Base-by-base conservation (phyloP, 2,113 vertebrate genomes). In the Macheiramphus alcinus region DNA sequence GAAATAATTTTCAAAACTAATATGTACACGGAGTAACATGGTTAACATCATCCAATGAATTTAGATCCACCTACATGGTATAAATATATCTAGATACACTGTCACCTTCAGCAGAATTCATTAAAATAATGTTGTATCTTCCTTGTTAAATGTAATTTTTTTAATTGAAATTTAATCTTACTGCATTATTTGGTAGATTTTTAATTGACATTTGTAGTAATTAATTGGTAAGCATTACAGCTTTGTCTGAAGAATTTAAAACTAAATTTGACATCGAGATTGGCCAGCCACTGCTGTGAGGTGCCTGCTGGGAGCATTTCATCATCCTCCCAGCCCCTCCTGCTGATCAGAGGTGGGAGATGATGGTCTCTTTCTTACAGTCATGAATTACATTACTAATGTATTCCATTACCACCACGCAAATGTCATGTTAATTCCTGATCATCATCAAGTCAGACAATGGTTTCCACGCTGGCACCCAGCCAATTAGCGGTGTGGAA, bases 371-470 rank as follows among this genome's bases (percentile, higher is more conserved):
- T 97, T 98, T 98, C 98, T 98, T 98, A 97, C 97, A 98, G 98
- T 98, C 98, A 98, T 98, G 97, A 98, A 98, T 99, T 98, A 97
- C 98, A 98, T 99, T 99, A 99, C 98, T 98, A 98, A 98, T 98
- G 98, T 98, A 99, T 99, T 99, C 98, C 98, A 99, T 99, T 99
- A 99, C 98, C 98, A 98, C 98, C 97, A 98, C 94, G 97, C 98
- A 99, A 99, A 99, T 99, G 99, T 99, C 99, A 99, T 98, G 98
- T 98, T 99, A 98, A 99, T 98, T 99, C 98, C 98, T 98, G 98
- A 99, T 99, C 98, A 98, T 98, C 98, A 98, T 98, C 98, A 98
- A 98, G 96, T 97, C 98, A 98, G 98, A 98, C 98, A 98, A 98
- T 98, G 98, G 98, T 98, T 98, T 98, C 97, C 93, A 95, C 93